phyloP scores from a whole-genome alignment of 2,888 invertebrate species.

The Nephrotoma guestfalica region DNA sequence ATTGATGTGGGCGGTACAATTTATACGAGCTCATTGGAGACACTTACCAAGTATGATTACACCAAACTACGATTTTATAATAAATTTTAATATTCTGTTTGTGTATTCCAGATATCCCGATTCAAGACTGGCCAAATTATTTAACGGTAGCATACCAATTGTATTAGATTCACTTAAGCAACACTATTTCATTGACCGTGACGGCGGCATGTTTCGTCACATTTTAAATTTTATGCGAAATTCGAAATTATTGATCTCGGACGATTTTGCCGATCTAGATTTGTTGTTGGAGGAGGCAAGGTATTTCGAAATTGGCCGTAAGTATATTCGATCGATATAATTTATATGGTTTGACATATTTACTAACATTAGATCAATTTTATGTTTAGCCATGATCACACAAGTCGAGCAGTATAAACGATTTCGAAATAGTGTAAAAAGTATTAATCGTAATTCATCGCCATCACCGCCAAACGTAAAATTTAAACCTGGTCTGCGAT shows the following conservation, averaged over 20 bases:
- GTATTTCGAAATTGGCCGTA: constrained; percentile 80
- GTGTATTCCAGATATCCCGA: constrained; percentile 69
- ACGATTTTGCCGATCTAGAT: constrained; percentile 74
- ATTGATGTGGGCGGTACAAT: constrained; percentile 96
- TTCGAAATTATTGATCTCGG: constrained; percentile 72
- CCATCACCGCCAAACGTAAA: constrained; percentile 27
- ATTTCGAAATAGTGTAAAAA: constrained; percentile 45
- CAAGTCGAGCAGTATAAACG: constrained; percentile 60
- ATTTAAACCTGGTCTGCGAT: constrained; percentile 24
- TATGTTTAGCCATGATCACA: constrained; percentile 50
- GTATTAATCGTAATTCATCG: constrained; percentile 26
- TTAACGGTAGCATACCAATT: constrained; percentile 90
- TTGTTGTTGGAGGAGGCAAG: constrained; percentile 79
- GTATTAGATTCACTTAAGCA: constrained; percentile 92
- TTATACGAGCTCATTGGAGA: constrained; percentile 91
- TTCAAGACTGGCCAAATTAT: constrained; percentile 80
- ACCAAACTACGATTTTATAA: neutral
- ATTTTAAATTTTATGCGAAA: constrained; percentile 94
- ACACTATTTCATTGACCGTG: constrained; percentile 97
- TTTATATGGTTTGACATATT: neutral
- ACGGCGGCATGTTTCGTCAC: constrained; percentile 84
- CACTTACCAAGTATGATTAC: constrained; percentile 62
- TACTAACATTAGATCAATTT: neutral
- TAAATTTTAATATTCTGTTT: neutral
- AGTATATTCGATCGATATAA: constrained; percentile 29